Evolutionary conservation across 2,797 vertebrate genomes (phyloP), one percentile per base, ranked within the genome.

Genomic region (Myotis myotis): DNA sequence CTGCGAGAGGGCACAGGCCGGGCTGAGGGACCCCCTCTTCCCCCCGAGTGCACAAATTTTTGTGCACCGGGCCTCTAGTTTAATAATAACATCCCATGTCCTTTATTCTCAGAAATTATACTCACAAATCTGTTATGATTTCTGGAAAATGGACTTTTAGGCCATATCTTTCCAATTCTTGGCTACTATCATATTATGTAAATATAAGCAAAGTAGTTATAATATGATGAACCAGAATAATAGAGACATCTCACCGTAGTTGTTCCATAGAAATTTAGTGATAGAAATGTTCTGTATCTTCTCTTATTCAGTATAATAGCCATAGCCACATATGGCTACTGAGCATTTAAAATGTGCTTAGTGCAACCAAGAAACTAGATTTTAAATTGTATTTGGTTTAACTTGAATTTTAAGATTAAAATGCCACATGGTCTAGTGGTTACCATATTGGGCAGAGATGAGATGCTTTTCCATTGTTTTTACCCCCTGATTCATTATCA

Each of bases 361-460:
- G 25, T 89, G 49, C 41, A 44, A 66, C 25, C 9, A 17, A 68
- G 64, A 95, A 80, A 89, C 62, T 44, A 22, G 25, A 68, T 95
- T 76, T 78, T 86, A 49, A 20, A 49, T 83, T 96, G 93, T 22
- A 25, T 86, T 94, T 86, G 19, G 51, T 70, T 87, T 83, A 66
- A 62, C 36, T 87, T 94, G 36, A 70, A 80, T 53, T 84, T 70
- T 94, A 91, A 72, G 38, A 44, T 78, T 92, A 93, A 88, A 91
- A 87, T 87, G 44, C 9, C 13, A 53, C 12, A 23, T 70, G 25
- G 28, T 68, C 49, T 75, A 55, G 17, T 33, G 30, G 38, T 55
- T 92, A 47, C 66, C 23, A 22, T 78, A 57, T 51, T 93, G 82
- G 41, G 55, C 36, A 88, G 28, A 82, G 49, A 70, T 70, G 47